phyloP scores from a whole-genome alignment of 2,113 vertebrate genomes.

The Ginglymostoma cirratum region DNA sequence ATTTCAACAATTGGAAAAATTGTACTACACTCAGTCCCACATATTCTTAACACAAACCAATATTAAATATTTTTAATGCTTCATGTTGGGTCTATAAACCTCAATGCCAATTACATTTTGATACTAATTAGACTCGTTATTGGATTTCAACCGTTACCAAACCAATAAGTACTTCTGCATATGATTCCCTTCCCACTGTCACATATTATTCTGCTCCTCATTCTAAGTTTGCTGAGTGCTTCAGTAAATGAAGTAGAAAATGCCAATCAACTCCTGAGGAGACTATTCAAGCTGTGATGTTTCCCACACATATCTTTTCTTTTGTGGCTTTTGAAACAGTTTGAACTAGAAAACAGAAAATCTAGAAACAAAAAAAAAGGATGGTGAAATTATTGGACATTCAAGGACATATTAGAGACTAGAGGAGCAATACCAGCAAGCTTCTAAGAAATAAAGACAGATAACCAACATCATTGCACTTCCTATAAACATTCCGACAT shows the following conservation, averaged over 20 bases:
- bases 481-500: not conserved
- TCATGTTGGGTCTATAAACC: not conserved
- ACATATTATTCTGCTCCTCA: not conserved
- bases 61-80: not conserved
- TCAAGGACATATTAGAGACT: constrained; percentile 25
- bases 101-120: not conserved
- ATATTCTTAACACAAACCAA: constrained; percentile 11
- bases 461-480: constrained; percentile 17
- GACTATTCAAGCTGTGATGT: not conserved
- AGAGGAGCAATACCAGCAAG: constrained; percentile 36
- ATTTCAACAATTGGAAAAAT: not conserved
- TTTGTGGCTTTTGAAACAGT: not conserved
- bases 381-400: not conserved
- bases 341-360: constrained; percentile 25
- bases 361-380: not conserved
- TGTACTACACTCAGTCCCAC: not conserved
- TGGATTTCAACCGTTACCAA: not conserved
- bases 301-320: not conserved
- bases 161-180: not conserved
- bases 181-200: not conserved
- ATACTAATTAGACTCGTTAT: not conserved
- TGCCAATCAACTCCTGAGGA: not conserved
- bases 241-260: constrained; percentile 1
- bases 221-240: not conserved
- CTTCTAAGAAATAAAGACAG: constrained; percentile 22